These are phyloP conservation scores for Phalangium opilio DNA, from an alignment of 2,888 invertebrate genomes.

Conservation along the genomic window DNA sequence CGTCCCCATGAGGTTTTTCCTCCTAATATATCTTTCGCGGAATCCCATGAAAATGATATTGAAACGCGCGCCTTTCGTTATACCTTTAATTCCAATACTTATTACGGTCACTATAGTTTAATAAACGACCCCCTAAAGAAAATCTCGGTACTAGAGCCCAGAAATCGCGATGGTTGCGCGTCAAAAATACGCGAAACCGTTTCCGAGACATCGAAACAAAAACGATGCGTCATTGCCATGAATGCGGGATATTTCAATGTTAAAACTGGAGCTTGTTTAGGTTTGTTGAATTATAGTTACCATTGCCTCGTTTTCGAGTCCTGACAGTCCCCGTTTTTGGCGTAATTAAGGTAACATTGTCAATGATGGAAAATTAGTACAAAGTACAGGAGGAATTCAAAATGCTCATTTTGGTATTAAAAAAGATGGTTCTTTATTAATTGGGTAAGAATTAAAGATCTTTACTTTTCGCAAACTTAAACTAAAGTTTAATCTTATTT, in stretches of 20 bases:
- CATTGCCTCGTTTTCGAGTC: too few species aligned
- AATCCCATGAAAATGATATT: constrained; percentile 9
- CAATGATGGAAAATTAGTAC: constrained; percentile 26
- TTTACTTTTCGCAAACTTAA: neutral
- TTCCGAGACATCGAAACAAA: constrained; percentile 21
- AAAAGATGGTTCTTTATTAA: constrained; percentile 28
- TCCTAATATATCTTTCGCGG: neutral
- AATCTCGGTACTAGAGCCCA: constrained; percentile 29
- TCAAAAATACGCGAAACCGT: constrained; percentile 24
- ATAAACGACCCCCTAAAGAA: constrained; percentile 27
- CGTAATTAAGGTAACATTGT: constrained; percentile 29
- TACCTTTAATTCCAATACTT: neutral
- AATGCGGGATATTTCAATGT: constrained; percentile 33
- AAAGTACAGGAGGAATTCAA: constrained; percentile 29
- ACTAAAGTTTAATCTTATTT: neutral
- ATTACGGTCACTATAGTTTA: constrained; percentile 16
- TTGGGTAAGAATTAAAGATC: constrained; percentile 25
- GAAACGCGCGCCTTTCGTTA: neutral
- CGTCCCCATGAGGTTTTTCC: constrained; percentile 22
- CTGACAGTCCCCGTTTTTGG: too few species aligned
- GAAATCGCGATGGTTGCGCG: constrained; percentile 25
- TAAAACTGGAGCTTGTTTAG: constrained; percentile 26
- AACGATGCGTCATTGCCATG: constrained; percentile 27
- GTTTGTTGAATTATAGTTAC: too few species aligned
- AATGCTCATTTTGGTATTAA: constrained; percentile 33